Evolutionary conservation across 2,888 invertebrate species (phyloP).

Genomic region (Emmelina monodactyla): DNA sequence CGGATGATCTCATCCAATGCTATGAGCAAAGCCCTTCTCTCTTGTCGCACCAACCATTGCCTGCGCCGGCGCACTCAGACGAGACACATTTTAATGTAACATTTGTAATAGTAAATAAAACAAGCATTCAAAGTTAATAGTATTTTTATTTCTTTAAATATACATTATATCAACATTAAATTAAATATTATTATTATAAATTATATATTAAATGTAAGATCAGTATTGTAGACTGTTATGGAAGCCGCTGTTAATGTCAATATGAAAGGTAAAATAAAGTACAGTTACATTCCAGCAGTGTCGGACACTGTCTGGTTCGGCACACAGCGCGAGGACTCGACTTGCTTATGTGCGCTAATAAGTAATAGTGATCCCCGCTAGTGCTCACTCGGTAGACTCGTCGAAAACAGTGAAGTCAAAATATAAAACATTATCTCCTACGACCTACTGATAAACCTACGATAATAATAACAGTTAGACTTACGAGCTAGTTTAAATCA

Average conservation of each 20-base stretch:
- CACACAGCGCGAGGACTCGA: constrained; percentile 37
- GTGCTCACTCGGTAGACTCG: neutral
- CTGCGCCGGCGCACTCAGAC: too few species aligned
- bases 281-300: neutral
- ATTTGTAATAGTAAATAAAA: neutral
- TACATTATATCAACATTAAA: constrained; percentile 33
- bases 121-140: constrained; percentile 1
- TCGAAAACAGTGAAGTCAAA: constrained; percentile 1
- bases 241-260: constrained; percentile 42
- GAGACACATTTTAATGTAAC: too few species aligned
- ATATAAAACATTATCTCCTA: constrained; percentile 25
- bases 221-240: constrained; percentile 33
- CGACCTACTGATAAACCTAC: constrained; percentile 25
- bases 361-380: constrained; percentile 45
- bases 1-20: too few species aligned
- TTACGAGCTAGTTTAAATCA: constrained; percentile 53
- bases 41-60: too few species aligned
- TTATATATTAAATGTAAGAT: constrained; percentile 18
- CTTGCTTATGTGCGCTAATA: constrained; percentile 53
- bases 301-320: constrained; percentile 4
- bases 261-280: constrained; percentile 5
- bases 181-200: constrained; percentile 45
- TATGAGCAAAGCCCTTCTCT: too few species aligned
- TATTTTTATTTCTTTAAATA: constrained; percentile 4
- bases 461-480: constrained; percentile 36